Conservation (phyloP, 2,888 invertebrate species). For the Gastracanthus pulcherrimus region DNA sequence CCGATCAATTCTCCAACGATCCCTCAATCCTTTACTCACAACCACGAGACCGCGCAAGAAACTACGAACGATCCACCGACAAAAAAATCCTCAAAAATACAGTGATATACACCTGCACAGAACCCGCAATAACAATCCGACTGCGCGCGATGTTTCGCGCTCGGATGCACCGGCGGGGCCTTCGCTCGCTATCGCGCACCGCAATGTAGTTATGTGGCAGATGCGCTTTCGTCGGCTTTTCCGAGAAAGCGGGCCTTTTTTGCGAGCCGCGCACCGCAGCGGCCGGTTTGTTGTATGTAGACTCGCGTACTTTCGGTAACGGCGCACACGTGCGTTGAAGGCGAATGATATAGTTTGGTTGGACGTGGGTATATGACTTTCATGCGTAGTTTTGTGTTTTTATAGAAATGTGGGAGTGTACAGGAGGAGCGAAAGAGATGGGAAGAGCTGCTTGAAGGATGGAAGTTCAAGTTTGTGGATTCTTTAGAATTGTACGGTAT, state of each 20-base stretch:
- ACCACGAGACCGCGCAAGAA: no score
- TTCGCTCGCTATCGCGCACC: neutral
- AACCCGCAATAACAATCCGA: conserved; percentile 1
- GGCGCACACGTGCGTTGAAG: neutral
- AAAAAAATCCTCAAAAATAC: no score
- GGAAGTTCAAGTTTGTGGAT: no score
- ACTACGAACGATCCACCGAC: no score
- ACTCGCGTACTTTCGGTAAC: neutral
- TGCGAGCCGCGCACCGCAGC: neutral
- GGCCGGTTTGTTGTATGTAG: neutral
- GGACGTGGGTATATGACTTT: neutral
- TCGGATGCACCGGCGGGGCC: neutral
- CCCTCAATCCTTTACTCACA: no score
- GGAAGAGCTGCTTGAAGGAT: no score
- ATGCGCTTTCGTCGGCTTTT: conserved; percentile 39
- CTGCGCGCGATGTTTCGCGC: conserved; percentile 19
- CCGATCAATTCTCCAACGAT: no score
- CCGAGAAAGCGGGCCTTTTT: conserved; percentile 43
- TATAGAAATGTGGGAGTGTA: no score
- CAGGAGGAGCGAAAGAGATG: no score
- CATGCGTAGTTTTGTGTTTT: no score
- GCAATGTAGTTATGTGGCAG: conserved; percentile 39
- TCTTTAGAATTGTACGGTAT: no score
- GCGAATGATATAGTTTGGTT: neutral
- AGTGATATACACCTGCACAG: no score